Conservation (phyloP, 2,113 vertebrate species). For the Sturnus vulgaris region DNA sequence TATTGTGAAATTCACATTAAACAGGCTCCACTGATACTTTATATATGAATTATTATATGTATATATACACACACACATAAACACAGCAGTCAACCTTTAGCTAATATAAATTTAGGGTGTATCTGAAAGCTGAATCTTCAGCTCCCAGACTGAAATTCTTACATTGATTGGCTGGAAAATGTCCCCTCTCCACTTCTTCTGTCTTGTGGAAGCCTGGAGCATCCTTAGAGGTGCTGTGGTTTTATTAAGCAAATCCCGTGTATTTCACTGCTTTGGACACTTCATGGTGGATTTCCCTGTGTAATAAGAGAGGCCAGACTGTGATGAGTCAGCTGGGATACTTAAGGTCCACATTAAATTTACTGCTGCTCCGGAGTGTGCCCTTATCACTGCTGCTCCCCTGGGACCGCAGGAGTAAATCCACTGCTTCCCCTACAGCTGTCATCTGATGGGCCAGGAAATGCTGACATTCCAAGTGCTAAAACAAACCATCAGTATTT, state of each 20-base stretch:
- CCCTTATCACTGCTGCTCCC: not conserved
- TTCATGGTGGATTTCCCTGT: not conserved
- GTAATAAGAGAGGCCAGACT: not conserved
- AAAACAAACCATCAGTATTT: not conserved
- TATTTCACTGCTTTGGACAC: not conserved
- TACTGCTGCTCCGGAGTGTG: not conserved
- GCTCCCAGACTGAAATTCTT: not conserved
- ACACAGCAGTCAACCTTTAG: not conserved
- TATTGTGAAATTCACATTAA: not conserved
- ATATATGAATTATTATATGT: not conserved
- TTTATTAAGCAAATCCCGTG: not conserved
- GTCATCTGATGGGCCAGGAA: not conserved
- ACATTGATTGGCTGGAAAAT: not conserved
- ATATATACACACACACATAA: not conserved
- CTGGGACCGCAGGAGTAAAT: not conserved
- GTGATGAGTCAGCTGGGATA: constrained; percentile 5
- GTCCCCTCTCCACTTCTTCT: not conserved
- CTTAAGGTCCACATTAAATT: not conserved
- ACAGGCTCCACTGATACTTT: not conserved
- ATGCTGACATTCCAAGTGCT: not conserved
- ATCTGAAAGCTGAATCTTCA: not conserved
- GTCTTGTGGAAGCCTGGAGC: not conserved
- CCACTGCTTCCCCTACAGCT: not conserved
- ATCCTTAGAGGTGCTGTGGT: not conserved
- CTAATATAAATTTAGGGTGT: not conserved